A percentile compares a stretch with the other conserved stretches of the same genome.
These are phyloP conservation scores for Apolygus lucorum DNA, from an alignment of 1,140 invertebrate species.

Conservation along the genomic window DNA sequence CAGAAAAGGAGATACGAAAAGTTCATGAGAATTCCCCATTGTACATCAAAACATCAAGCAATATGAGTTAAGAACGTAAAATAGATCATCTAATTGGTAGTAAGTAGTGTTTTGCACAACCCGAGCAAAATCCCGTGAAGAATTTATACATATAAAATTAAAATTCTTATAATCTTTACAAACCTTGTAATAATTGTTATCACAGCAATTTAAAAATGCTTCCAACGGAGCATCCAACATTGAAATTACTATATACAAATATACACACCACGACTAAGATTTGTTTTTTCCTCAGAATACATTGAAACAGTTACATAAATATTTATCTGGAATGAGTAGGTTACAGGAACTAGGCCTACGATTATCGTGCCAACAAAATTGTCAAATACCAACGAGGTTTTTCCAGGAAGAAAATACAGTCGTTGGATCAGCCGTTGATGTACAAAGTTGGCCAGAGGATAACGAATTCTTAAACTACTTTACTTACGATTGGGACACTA, in stretches of 20 bases:
- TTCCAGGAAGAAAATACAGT: not conserved
- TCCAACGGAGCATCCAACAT: not conserved
- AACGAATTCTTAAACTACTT: not conserved
- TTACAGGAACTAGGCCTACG: not conserved
- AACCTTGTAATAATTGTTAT: slow-evolving; percentile 11
- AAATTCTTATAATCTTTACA: slow-evolving; percentile 3
- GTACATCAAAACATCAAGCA: not conserved
- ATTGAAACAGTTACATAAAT: not conserved
- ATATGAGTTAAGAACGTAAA: not conserved
- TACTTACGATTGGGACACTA: not conserved
- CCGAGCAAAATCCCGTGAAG: too few relatives aligned
- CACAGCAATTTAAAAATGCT: not conserved
- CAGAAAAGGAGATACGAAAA: not conserved
- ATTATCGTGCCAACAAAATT: not conserved
- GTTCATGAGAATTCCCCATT: not conserved
- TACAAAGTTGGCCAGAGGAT: not conserved
- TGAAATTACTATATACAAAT: slow-evolving; percentile 11
- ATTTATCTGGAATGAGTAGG: not conserved
- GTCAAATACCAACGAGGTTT: not conserved
- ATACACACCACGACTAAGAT: not conserved
- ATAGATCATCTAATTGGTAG: not conserved
- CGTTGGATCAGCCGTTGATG: not conserved
- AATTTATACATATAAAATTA: slow-evolving; percentile 14
- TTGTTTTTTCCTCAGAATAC: not conserved
- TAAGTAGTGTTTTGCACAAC: not conserved